Conservation (phyloP, 1,140 invertebrate species). For the Drosophila burlai region DNA sequence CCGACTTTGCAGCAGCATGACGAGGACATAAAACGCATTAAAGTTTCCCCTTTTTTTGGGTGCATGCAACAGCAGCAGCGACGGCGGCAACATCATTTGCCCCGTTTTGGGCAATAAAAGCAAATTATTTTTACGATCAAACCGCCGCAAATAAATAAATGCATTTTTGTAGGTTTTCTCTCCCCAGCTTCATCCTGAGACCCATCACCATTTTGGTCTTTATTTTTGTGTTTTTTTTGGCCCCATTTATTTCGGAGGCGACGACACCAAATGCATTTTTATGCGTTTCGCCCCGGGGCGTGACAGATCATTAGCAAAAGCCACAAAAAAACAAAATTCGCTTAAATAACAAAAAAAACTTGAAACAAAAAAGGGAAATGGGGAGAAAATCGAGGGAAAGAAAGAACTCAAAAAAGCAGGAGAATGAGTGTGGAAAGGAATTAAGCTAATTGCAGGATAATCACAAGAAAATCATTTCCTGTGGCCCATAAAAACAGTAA, state of each 20-base stretch:
- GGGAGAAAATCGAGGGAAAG: conserved; percentile 8
- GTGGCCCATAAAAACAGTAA: conserved; percentile 4
- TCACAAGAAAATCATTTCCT: conserved; percentile 40
- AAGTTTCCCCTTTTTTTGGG: conserved; percentile 24
- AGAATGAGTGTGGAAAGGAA: conserved; percentile 41
- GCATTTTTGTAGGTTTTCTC: conserved; percentile 50
- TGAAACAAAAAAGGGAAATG: conserved; percentile 19
- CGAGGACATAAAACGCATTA: conserved; percentile 73
- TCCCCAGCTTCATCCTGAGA: conserved; percentile 9
- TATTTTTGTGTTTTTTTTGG: conserved; percentile 10
- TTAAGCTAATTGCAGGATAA: conserved; percentile 51
- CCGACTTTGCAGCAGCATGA: conserved; percentile 52
- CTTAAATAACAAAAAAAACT: conserved; percentile 15
- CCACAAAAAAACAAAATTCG: conserved; percentile 12
- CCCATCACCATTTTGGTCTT: conserved; percentile 5
- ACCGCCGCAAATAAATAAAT: conserved; percentile 77
- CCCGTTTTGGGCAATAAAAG: conserved; percentile 70
- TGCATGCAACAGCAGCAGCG: conserved; percentile 49
- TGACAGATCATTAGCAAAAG: conserved; percentile 66
- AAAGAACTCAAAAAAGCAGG: conserved; percentile 39
- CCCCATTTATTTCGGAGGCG: conserved; percentile 33
- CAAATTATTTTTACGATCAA: conserved; percentile 82
- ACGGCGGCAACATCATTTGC: conserved; percentile 47
- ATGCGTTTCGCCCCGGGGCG: conserved; percentile 62
- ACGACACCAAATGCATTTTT: conserved; percentile 71